Evolutionary conservation across 2,797 vertebrate species (phyloP).

Genomic region (Malacoctenus gilli): DNA sequence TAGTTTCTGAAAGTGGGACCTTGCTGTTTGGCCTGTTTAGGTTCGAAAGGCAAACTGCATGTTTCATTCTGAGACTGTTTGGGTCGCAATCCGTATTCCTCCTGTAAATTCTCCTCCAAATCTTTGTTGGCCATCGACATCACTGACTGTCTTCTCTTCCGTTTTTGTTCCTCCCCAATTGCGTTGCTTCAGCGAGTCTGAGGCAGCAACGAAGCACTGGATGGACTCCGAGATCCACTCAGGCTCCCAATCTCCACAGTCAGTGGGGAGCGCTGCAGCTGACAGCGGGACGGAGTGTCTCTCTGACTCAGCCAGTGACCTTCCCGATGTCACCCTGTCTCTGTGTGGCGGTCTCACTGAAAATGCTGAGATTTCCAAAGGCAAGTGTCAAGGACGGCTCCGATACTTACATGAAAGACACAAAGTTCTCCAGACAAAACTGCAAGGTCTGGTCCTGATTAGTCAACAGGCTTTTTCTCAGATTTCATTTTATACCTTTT

Average conservation of each 20-base stretch:
- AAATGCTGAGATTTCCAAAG: conserved; percentile 97
- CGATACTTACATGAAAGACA: no score
- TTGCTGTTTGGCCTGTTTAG: conserved; percentile 28
- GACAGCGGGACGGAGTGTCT: conserved; percentile 98
- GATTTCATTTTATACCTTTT: no score
- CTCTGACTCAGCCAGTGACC: conserved; percentile 94
- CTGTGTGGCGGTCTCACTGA: conserved; percentile 95
- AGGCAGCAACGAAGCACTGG: conserved; percentile 90
- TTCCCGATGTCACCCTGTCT: conserved; percentile 94
- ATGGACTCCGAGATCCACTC: conserved; percentile 89
- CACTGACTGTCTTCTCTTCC: no score
- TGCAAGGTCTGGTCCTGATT: no score
- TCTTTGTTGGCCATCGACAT: no score
- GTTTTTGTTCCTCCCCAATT: no score
- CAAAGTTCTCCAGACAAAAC: no score
- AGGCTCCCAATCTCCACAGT: conserved; percentile 95
- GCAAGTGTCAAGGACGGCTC: conserved; percentile 67
- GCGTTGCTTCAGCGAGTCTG: conserved; percentile 83
- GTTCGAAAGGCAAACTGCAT: conserved; percentile 13
- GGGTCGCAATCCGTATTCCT: no score
- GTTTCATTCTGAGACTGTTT: no score
- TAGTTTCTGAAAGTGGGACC: conserved; percentile 16
- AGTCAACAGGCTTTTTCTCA: no score
- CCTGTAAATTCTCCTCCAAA: no score
- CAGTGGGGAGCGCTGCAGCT: conserved; percentile 94